A percentile compares a stretch with the other conserved stretches of the same genome.
phyloP scores from a whole-genome alignment of 2,888 invertebrate species.

The Eugnorisma glareosa region DNA sequence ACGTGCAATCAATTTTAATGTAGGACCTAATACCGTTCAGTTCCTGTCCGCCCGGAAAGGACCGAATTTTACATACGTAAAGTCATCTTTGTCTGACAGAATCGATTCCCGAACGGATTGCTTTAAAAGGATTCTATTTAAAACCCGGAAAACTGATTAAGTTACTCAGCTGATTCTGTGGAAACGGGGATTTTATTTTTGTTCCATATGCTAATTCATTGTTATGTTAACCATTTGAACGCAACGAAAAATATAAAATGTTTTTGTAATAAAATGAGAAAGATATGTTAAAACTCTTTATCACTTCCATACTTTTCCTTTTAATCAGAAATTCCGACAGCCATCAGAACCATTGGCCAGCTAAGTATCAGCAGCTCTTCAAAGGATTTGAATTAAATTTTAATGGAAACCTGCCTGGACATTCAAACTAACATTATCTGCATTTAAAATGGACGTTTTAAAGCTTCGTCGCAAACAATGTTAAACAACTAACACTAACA shows the following conservation, averaged over 20 bases:
- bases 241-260: not conserved
- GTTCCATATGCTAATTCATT: not conserved
- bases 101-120: conserved; percentile 53
- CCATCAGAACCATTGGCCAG: conserved; percentile 23
- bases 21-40: conserved; percentile 54
- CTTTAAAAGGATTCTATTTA: conserved; percentile 40
- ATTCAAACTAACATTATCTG: conserved; percentile 46
- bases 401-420: conserved; percentile 41
- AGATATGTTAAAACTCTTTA: conserved; percentile 4
- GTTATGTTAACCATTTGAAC: conserved; percentile 5
- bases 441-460: conserved; percentile 58
- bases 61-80: conserved; percentile 58
- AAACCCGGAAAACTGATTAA: conserved; percentile 48
- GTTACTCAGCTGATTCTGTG: conserved; percentile 29
- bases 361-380: conserved; percentile 40
- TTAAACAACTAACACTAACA: conserved; percentile 17
- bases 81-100: conserved; percentile 51
- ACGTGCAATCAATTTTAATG: conserved; percentile 66
- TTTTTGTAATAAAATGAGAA: not conserved
- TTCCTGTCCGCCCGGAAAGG: conserved; percentile 55
- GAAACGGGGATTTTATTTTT: not conserved
- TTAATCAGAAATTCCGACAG: conserved; percentile 45
- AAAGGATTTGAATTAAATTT: conserved; percentile 58
- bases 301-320: conserved; percentile 23
- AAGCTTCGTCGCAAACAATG: conserved; percentile 22